Evolutionary conservation across 2,113 vertebrate genomes (phyloP).

Genomic region (Lanius ludovicianus): DNA sequence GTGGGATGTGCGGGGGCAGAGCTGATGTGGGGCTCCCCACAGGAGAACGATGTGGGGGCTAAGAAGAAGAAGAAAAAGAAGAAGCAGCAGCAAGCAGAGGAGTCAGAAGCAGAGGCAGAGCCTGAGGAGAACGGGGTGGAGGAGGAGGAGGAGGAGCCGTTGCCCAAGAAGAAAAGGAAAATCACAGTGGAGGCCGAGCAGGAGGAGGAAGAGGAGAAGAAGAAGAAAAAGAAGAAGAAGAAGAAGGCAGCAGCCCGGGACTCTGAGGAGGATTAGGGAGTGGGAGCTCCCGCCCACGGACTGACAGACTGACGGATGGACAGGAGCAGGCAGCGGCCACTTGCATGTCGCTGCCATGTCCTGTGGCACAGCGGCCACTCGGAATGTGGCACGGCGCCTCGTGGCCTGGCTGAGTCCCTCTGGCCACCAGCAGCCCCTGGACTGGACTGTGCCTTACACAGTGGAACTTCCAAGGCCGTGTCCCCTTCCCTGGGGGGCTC

Average conservation of each 20-base stretch:
- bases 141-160: background rate
- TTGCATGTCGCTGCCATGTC: rapidly evolving
- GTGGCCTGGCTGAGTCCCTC: background rate
- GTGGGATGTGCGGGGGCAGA: background rate
- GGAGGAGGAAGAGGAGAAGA: background rate
- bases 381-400: rapidly evolving
- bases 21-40: background rate
- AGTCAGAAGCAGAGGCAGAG: background rate
- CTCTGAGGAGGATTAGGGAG: background rate
- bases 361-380: rapidly evolving
- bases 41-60: conserved; percentile 62
- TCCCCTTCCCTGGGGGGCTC: background rate
- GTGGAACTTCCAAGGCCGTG: rapidly evolving
- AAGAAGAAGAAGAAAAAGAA: conserved; percentile 75
- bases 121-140: conserved; percentile 67
- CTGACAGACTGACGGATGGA: background rate
- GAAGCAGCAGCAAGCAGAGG: background rate
- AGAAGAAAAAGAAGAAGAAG: conserved; percentile 47
- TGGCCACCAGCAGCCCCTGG: background rate
- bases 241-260: background rate
- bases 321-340: rapidly evolving
- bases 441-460: background rate
- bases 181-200: rapidly evolving
- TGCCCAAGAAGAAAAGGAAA: conserved; percentile 60
- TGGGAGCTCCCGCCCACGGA: rapidly evolving